These are phyloP conservation scores for Falco punctatus DNA, from an alignment of 2,113 vertebrate genomes.

Conservation along the genomic window DNA sequence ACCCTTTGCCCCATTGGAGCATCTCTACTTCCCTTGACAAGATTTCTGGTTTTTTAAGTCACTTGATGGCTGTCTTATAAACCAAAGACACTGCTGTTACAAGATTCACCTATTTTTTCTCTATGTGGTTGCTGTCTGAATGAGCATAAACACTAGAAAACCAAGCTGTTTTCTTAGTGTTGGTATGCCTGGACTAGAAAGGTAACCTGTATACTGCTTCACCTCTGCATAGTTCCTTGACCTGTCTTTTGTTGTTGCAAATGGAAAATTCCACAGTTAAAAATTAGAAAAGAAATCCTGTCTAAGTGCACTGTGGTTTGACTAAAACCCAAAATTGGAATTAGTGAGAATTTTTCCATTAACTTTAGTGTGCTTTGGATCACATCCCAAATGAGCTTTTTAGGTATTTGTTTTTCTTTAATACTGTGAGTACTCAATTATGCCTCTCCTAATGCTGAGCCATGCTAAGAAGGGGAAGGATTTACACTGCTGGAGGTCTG, in stretches of 20 bases:
- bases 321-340: background rate
- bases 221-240: background rate
- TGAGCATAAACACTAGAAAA: background rate
- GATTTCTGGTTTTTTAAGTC: background rate
- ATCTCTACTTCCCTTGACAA: background rate
- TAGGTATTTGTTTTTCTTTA: background rate
- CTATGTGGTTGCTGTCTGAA: background rate
- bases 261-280: background rate
- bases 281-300: background rate
- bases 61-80: background rate
- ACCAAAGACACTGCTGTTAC: background rate
- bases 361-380: background rate
- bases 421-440: conserved; percentile 6
- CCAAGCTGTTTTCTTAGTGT: background rate
- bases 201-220: background rate
- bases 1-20: background rate
- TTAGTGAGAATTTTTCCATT: background rate
- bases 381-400: background rate
- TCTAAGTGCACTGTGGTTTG: background rate
- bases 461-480: background rate
- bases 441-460: background rate
- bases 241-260: background rate
- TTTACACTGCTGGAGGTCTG: background rate
- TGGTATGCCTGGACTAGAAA: background rate
- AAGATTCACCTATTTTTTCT: background rate